A percentile compares a stretch with the other conserved stretches of the same genome.
phyloP scores from a whole-genome alignment of 2,797 vertebrate species.

The Crossoptilon crossoptilon region DNA sequence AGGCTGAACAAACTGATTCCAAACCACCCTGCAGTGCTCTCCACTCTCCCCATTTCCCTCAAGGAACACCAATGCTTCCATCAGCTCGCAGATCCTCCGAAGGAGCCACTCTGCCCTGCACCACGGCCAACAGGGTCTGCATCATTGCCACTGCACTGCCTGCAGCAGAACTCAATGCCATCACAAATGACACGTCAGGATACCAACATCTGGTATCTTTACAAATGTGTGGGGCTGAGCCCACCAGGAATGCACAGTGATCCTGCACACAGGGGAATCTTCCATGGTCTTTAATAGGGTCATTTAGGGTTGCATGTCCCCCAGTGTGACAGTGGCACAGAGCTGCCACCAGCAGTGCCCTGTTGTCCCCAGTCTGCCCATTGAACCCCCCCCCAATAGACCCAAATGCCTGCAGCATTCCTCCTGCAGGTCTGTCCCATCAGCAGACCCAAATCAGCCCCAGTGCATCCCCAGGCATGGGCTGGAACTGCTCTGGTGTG shows the following conservation, averaged over 20 bases:
- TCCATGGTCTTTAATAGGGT: background rate
- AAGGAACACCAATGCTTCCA: rapidly evolving
- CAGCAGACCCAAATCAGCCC: background rate
- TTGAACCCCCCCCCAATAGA: rapidly evolving
- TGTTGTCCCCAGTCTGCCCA: background rate
- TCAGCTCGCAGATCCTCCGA: background rate
- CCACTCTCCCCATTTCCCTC: background rate
- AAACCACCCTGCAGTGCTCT: background rate
- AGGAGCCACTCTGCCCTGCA: background rate
- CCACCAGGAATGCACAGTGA: background rate
- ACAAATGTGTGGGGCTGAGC: background rate
- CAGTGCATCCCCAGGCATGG: background rate
- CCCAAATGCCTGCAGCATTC: background rate
- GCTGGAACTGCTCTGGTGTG: background rate
- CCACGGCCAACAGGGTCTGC: background rate
- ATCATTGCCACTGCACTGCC: background rate
- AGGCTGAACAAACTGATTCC: background rate
- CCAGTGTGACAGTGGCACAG: background rate
- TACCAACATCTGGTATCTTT: rapidly evolving
- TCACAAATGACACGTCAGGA: background rate
- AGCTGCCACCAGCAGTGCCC: background rate
- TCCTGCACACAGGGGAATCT: rapidly evolving
- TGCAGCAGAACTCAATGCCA: background rate
- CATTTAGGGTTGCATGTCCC: too few species aligned
- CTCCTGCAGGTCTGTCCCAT: background rate